Evolutionary conservation across 2,113 vertebrate genomes (phyloP), one percentile per base, ranked within the genome.

Genomic region (Phalacrocorax aristotelis): DNA sequence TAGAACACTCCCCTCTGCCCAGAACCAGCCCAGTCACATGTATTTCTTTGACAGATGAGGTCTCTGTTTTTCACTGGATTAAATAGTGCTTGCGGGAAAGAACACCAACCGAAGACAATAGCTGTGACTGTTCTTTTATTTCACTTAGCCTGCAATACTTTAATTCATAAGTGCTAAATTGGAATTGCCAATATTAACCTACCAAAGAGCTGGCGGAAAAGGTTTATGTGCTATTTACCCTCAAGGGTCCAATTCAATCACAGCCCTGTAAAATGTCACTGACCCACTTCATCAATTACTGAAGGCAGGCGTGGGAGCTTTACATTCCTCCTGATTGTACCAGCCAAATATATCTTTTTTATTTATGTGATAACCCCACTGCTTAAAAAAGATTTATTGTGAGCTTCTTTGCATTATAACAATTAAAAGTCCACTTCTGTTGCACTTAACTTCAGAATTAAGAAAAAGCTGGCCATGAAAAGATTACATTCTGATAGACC

Each of bases 231-330:
- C 72, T 94, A 70, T 76, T 95, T 95, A 94, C 95, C 85, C 96
- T 94, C 97, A 66, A 84, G 95, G 93, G 97, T 30, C 92, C 91
- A 92, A 97, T 96, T 87, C 83, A 94, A 51, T 86, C 26, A 46
- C 72, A 93, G 81, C 68, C 86, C 97, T 97, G 95, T 86, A 87
- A 97, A 97, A 98, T 97, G 96, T 98, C 97, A 98, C 80, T 82
- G 92, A 91, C 85, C 95, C 91, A 97, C 94, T 96, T 97, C 97
- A 98, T 97, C 97, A 95, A 91, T 97, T 97, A 94, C 96, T 51
- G 27, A 83, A 84, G 78, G 66, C 94, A 97, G 81, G 85, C 18
- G 8, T 96, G 88, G 83, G 83, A 96, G 69, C 64, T 89, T 64
- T 74, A 55, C 46, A 66, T 79, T 97, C 55, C 62, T 91, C 46